Conservation (phyloP, 1,140 invertebrate genomes). For the Odontomachus brunneus region DNA sequence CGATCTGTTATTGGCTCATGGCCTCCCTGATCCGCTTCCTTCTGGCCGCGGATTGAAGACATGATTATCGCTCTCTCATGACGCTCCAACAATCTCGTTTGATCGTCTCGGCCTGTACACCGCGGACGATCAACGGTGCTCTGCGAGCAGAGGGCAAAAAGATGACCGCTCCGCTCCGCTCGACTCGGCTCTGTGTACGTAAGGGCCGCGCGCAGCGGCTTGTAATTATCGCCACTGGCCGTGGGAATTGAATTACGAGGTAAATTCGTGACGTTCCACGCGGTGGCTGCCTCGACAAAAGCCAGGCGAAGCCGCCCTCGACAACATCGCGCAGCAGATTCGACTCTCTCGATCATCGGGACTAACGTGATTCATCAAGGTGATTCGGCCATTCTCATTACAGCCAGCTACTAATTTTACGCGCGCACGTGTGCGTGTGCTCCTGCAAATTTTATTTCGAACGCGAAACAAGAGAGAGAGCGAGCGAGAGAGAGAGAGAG, state of each 20-base stretch:
- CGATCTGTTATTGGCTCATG: constrained; percentile 9
- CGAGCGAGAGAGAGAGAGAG: too few species aligned
- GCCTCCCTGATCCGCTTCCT: constrained; percentile 10
- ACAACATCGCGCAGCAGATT: neutral
- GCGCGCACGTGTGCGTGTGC: too few species aligned
- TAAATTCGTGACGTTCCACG: constrained; percentile 78
- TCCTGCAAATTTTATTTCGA: neutral
- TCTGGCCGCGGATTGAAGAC: constrained; percentile 18
- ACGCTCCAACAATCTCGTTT: constrained; percentile 12
- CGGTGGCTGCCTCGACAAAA: constrained; percentile 54
- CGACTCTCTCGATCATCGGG: constrained; percentile 25
- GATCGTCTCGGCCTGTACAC: constrained; percentile 27
- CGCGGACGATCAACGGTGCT: constrained; percentile 48
- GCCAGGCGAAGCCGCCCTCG: constrained; percentile 37
- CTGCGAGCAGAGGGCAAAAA: constrained; percentile 64
- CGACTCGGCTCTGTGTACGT: constrained; percentile 38
- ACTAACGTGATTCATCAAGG: neutral
- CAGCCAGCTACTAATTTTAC: neutral
- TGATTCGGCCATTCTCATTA: constrained; percentile 12
- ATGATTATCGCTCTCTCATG: constrained; percentile 39
- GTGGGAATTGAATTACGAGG: constrained; percentile 84
- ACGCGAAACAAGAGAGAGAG: neutral
- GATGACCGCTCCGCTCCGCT: too few species aligned
- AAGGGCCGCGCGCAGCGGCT: constrained; percentile 58
- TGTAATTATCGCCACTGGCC: constrained; percentile 82